A percentile compares a stretch with the other conserved stretches of the same genome.
phyloP scores from a whole-genome alignment of 2,797 vertebrate genomes.

The Odontamblyopus rebecca region DNA sequence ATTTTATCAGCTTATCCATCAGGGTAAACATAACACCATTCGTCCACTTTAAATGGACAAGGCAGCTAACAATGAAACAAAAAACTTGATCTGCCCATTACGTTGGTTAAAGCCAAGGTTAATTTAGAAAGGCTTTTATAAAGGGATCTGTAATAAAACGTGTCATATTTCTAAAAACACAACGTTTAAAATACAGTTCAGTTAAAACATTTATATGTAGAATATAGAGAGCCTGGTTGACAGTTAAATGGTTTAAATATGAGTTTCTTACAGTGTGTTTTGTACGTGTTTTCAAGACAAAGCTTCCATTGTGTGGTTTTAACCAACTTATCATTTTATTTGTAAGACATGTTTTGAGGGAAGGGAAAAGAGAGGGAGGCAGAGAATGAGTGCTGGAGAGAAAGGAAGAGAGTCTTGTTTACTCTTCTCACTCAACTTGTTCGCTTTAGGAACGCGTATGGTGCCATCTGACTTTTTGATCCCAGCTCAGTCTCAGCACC shows the following conservation, averaged over 20 bases:
- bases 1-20: constrained; percentile 98
- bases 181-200: not conserved
- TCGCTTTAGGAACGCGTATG: constrained; percentile 87
- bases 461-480: constrained; percentile 96
- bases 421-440: not conserved
- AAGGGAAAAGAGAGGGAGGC: not conserved
- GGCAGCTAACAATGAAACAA: not conserved
- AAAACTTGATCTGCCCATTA: not conserved
- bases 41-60: not conserved
- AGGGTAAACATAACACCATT: constrained; percentile 73
- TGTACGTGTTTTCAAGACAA: not conserved
- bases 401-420: not conserved
- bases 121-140: too few relatives aligned
- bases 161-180: not conserved
- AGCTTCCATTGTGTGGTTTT: not conserved
- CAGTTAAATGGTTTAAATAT: not conserved
- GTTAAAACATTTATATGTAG: not conserved
- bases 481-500: constrained; percentile 92
- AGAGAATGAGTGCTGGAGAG: not conserved
- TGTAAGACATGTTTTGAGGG: not conserved
- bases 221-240: not conserved
- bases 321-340: not conserved
- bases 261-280: not conserved
- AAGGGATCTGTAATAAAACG: not conserved
- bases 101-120: not conserved